A percentile compares a stretch with the other conserved stretches of the same genome.
phyloP scores from a whole-genome alignment of 2,888 invertebrate species.

The Harpalus rubripes region DNA sequence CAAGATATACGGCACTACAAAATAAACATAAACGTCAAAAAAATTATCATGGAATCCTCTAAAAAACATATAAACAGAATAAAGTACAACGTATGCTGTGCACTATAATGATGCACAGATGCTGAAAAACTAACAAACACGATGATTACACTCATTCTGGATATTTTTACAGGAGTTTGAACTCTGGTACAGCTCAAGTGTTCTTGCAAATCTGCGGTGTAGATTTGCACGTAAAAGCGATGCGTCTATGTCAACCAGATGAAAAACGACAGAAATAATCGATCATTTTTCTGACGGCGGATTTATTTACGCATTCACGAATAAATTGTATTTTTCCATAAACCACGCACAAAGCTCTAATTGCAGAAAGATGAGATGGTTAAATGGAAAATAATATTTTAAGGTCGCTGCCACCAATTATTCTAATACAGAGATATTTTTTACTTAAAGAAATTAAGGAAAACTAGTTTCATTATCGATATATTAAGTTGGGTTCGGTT shows the following conservation, averaged over 20 bases:
- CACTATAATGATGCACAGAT: constrained; percentile 27
- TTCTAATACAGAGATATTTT: background rate
- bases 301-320: constrained; percentile 6
- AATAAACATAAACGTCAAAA: constrained; percentile 45
- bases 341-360: background rate
- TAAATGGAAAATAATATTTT: background rate
- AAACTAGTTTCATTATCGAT: too few relatives aligned
- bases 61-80: constrained; percentile 10
- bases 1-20: constrained; percentile 28
- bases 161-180: constrained; percentile 29
- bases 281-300: constrained; percentile 34
- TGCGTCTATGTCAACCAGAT: constrained; percentile 45
- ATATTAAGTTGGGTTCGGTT: too few relatives aligned
- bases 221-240: constrained; percentile 23
- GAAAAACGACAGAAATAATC: constrained; percentile 42
- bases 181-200: constrained; percentile 14
- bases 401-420: background rate
- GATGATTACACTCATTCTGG: background rate
- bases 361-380: background rate
- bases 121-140: constrained; percentile 12
- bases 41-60: constrained; percentile 4
- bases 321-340: background rate
- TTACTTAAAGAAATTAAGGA: too few relatives aligned
- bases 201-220: constrained; percentile 29
- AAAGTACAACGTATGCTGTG: background rate